Evolutionary conservation across 2,113 vertebrate species (phyloP), one percentile per base, ranked within the genome.

Genomic region (Piaya cayana): DNA sequence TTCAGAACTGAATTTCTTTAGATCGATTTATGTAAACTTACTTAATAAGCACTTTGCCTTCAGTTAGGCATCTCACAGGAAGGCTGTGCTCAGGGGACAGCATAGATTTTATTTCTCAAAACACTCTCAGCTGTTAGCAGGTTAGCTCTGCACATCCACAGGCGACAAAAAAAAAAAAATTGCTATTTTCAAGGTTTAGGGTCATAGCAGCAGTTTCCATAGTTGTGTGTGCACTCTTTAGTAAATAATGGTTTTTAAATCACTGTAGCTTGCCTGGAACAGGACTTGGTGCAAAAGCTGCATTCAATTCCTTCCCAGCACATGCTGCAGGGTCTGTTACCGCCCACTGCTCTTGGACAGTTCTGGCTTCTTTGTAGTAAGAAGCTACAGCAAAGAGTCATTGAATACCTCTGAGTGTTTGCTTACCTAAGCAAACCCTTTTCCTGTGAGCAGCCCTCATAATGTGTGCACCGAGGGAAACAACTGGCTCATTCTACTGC

Each of bases 1-100:
- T 86, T 91, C 92, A 92, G 84, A 94, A 89, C 37, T 74, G 32
- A 26, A 74, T 86, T 91, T 91, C 47, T 86, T 89, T 56, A 71
- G 64, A 77, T 52, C 11, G 7, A 11, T 93, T 88, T 82, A 47
- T 43, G 49, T 75, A 64, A 96, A 76, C 64, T 70, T 62, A 86
- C 34, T 95, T 78, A 86, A 76, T 23, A 86, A 83, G 37, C 2
- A 80, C 90, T 91, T 91, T 93, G 80, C 56, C n/a, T 95, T 78
- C 56, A 59, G 25, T 88, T 71, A 68, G 37, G n/a, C 42, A 81
- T 75, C n/a, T 86, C 43, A 86, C 42, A 60, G 32, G 80, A 90
- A 86, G 79, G 70, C 32, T 67, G 49, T 79, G 39, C 60, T 91
- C 27, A 60, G 71, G 77, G 77, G 16, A 84, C 20, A 64, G 39